Evolutionary conservation across 2,797 vertebrate species (phyloP), one percentile per base, ranked within the genome.

Genomic region (Thalassophryne amazonica): DNA sequence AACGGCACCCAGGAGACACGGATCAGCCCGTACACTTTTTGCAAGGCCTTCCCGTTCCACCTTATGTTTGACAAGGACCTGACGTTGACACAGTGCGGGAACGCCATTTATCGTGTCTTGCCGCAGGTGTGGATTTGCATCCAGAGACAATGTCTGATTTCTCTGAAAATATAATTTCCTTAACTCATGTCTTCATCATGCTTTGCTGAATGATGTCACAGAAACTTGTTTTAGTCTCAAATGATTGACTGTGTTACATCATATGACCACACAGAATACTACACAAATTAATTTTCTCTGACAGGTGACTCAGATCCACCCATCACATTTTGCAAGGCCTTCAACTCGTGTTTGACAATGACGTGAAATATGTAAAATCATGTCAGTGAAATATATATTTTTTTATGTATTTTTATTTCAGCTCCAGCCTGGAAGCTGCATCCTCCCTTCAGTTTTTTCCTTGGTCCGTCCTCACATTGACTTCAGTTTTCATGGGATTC

Each of bases 21-120:
- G n/a, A 99, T 99, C 79, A 99, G 97, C 69, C 97, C 97, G 0
- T 96, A 97, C 58, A 99, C 97, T 0, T 99, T 99, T 74, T 99
- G 97, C 93, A 98, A 98, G 73, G 94, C 97, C 25, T 99, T 99
- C 68, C 97, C 97, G n/a, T 99, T 99, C 66, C 97, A 99, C 73
- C 93, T 99, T 61, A 99, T 99, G 92, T 99, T 99, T 67, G 96
- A 98, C 81, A 93, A 90, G 86, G 92, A 94, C 78, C 87, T 99
- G 38, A 91, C 96, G 85, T 94, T 99, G 71, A 98, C 95, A 0
- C 97, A 99, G 52, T 99, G 97, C 60, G 97, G 97, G 21, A 98
- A 99, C 16, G 97, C 97, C 69, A 99, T 99, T 68, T 98, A 94
- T 76, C 90, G 97, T 68, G 94, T 98, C 24, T 93, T 99, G 65